These are phyloP conservation scores for Digitonthophagus gazella DNA, from an alignment of 2,888 invertebrate species.

Conservation along the genomic window DNA sequence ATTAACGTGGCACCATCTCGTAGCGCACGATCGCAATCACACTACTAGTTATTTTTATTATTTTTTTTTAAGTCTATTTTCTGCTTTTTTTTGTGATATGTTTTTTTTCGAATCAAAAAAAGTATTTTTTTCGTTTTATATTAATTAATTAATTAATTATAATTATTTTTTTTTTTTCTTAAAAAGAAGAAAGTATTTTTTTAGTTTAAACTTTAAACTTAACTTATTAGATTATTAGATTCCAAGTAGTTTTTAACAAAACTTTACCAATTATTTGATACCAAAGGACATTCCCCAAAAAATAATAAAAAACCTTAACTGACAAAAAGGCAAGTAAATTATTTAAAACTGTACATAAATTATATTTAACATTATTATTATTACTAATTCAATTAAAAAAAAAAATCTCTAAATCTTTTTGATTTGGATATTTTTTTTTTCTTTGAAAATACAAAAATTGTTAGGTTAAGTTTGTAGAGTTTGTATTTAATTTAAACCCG, in stretches of 20 bases:
- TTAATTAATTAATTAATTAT: slow-evolving; percentile 15
- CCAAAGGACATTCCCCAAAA: slow-evolving; percentile 74
- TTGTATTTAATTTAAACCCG: slow-evolving; percentile 12
- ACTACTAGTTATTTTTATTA: slow-evolving; percentile 12
- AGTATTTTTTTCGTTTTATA: slow-evolving; percentile 27
- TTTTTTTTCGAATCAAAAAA: slow-evolving; percentile 17
- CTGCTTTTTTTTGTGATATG: slow-evolving; percentile 17
- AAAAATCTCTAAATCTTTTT: too few relatives aligned
- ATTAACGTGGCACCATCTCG: slow-evolving; percentile 25
- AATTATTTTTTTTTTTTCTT: slow-evolving; percentile 29
- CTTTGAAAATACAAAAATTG: slow-evolving; percentile 25
- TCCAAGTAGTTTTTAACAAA: slow-evolving; percentile 33
- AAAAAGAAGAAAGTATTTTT: slow-evolving; percentile 24
- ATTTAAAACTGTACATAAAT: not conserved
- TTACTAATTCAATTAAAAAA: too few relatives aligned
- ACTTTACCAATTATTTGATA: slow-evolving; percentile 56
- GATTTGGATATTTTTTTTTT: too few relatives aligned
- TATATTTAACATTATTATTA: not conserved
- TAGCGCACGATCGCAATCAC: not conserved
- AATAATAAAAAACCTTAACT: slow-evolving; percentile 32
- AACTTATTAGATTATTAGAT: slow-evolving; percentile 28
- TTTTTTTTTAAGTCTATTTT: slow-evolving; percentile 1
- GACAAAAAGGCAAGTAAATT: slow-evolving; percentile 25
- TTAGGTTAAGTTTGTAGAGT: slow-evolving; percentile 2
- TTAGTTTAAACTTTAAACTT: slow-evolving; percentile 35